Conservation (phyloP, 2,113 vertebrate species). For the Probosciger aterrimus region DNA sequence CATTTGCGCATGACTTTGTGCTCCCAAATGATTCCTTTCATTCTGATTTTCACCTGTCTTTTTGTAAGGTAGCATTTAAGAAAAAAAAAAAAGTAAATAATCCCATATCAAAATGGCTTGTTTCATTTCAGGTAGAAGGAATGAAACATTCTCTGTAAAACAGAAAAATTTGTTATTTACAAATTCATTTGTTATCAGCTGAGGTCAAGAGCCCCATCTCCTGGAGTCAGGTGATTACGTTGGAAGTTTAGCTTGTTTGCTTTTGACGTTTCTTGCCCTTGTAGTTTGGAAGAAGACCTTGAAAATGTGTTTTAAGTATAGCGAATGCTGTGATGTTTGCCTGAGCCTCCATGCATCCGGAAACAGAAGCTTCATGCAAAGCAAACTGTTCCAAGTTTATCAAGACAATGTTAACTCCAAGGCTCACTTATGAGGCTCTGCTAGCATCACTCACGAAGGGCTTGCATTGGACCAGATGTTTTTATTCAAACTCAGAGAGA, state of each 20-base stretch:
- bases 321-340: not conserved
- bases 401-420: constrained; percentile 1
- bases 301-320: constrained; percentile 30
- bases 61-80: not conserved
- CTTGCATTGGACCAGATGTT: not conserved
- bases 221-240: constrained; percentile 9
- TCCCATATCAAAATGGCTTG: not conserved
- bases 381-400: constrained; percentile 20
- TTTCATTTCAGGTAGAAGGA: not conserved
- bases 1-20: not conserved
- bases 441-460: not conserved
- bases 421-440: fast-evolving
- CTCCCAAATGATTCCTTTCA: not conserved
- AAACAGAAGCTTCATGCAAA: not conserved
- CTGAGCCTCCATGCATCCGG: not conserved
- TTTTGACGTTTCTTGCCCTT: constrained; percentile 24
- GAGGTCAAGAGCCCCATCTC: not conserved
- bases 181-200: constrained; percentile 13
- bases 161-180: not conserved
- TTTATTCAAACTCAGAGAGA: not conserved
- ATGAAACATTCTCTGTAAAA: not conserved
- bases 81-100: not conserved
- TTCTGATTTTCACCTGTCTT: not conserved
- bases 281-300: constrained; percentile 29
- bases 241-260: not conserved